Conservation (phyloP, 2,797 vertebrate genomes). For the Champsocephalus esox region DNA sequence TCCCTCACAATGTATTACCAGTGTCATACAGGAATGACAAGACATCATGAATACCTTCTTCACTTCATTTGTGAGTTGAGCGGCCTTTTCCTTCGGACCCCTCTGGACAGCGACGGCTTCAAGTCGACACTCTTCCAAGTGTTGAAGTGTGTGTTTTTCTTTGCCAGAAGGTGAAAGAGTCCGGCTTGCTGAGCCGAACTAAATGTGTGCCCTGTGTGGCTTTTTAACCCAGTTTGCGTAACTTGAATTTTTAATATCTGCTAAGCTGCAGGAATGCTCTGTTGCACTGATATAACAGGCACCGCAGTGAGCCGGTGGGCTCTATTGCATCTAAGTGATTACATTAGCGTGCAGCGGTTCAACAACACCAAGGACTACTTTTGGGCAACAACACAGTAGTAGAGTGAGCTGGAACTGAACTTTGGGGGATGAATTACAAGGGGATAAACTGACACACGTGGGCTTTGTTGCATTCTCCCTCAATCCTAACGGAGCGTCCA, state of each 20-base stretch:
- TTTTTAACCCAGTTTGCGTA: slow-evolving; percentile 79
- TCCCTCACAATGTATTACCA: slow-evolving; percentile 21
- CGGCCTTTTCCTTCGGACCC: slow-evolving; percentile 45
- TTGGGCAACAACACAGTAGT: slow-evolving; percentile 11
- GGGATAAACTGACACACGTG: slow-evolving; percentile 13
- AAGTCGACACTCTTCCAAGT: slow-evolving; percentile 49
- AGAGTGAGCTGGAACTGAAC: slow-evolving; percentile 20
- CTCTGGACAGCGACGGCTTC: slow-evolving; percentile 38
- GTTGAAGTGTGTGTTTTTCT: slow-evolving; percentile 55
- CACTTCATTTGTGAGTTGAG: slow-evolving; percentile 11
- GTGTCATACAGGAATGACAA: slow-evolving; percentile 20
- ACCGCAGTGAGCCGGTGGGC: not conserved
- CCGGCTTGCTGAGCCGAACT: slow-evolving; percentile 56
- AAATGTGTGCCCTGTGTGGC: slow-evolving; percentile 67
- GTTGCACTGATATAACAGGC: slow-evolving; percentile 23
- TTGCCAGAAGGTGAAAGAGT: slow-evolving; percentile 49
- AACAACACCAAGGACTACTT: slow-evolving; percentile 32
- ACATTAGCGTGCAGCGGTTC: slow-evolving; percentile 60
- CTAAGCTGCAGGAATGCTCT: slow-evolving; percentile 68
- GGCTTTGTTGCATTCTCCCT: slow-evolving; percentile 26
- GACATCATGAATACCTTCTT: slow-evolving; percentile 14
- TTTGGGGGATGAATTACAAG: slow-evolving; percentile 8
- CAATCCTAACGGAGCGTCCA: not conserved
- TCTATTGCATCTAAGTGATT: slow-evolving; percentile 41
- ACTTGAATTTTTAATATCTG: slow-evolving; percentile 77